Base-by-base conservation (phyloP, 2,113 vertebrate genomes). In the Clarias batrachus region DNA sequence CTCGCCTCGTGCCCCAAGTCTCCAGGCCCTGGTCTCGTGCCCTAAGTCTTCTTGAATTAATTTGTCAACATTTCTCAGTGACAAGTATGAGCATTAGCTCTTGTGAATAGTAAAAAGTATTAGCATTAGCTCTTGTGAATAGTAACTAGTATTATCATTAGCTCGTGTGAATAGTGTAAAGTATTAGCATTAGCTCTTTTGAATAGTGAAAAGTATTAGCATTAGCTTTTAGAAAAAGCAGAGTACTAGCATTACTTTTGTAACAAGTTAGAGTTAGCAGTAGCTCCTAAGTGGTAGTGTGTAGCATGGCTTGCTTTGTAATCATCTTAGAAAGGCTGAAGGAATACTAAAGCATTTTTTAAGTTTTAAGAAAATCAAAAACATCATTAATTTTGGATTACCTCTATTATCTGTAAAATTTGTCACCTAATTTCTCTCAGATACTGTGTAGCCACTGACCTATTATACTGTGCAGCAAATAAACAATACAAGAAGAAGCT, bases 361-460 rank as follows among this genome's bases (percentile, higher is more conserved):
- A 63, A 11, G 21, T 25, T 63, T 63, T 25, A 65, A n/a, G 63
- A 65, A n/a, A 65, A 65, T 27, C 0, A 65, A 41, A 23, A 41
- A 21, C 0, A 13, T 33, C 6, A 41, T 73, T 41, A 3, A 19
- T 71, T 66, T 10, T 71, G 33, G 33, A 71, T 37, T 19, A 33
- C 89, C 57, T 82, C 21, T 73, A 74, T 66, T 16, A 81, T 16
- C 23, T 54, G 59, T 57, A 54, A 57, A 68, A 16, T 30, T 33
- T 5, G 27, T 6, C 27, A 68, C n/a, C 13, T 19, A 16, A 16
- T 68, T 68, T 16, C 30, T 27, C 2, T 10, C 12, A 65, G 10
- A 66, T 14, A 25, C 2, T 17, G 57, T 17, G 17, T 9, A 63
- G 23, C 62, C 62, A 63, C 8, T 25, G 62, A 63, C 23, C 23